Conservation (phyloP, 53 echinoderm and acorn worm genomes). For the Henricia sp. region DNA sequence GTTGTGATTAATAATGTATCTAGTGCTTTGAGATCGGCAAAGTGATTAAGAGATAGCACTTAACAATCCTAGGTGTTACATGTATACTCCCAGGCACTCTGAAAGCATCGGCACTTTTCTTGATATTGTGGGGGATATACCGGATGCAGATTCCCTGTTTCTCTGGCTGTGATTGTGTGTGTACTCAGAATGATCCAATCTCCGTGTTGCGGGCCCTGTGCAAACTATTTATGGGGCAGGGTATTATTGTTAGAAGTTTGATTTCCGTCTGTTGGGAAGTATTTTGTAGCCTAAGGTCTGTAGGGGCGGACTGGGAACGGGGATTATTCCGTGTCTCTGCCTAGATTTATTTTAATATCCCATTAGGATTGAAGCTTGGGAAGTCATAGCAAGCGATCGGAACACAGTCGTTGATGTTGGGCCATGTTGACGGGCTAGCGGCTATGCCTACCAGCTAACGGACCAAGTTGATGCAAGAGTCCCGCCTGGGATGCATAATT, state of each 20-base stretch:
- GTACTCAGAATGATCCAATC: conserved; percentile 27
- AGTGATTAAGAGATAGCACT: conserved; percentile 15
- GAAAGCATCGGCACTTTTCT: background rate
- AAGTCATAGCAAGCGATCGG: conserved; percentile 44
- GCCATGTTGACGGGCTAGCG: conserved; percentile 47
- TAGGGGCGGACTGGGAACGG: background rate
- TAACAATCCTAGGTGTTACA: background rate
- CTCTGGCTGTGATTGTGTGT: conserved; percentile 1
- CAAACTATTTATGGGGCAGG: conserved; percentile 6
- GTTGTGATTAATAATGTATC: conserved; percentile 39
- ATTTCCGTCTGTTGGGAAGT: conserved; percentile 30
- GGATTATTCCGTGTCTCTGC: conserved; percentile 41
- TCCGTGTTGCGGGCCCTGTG: background rate
- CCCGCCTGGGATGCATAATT: conserved; percentile 46
- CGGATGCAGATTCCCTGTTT: background rate
- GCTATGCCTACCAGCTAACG: conserved; percentile 24
- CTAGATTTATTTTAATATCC: conserved; percentile 59
- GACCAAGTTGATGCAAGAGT: conserved; percentile 41
- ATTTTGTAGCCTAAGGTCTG: conserved; percentile 37
- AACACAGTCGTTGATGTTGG: conserved; percentile 22
- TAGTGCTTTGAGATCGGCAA: conserved; percentile 15
- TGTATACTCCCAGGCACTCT: conserved; percentile 6
- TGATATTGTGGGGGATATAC: background rate
- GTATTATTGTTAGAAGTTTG: conserved; percentile 31
- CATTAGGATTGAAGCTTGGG: conserved; percentile 34